These are phyloP conservation scores for Ceryle rudis DNA, from an alignment of 2,797 vertebrate species.

Conservation along the genomic window DNA sequence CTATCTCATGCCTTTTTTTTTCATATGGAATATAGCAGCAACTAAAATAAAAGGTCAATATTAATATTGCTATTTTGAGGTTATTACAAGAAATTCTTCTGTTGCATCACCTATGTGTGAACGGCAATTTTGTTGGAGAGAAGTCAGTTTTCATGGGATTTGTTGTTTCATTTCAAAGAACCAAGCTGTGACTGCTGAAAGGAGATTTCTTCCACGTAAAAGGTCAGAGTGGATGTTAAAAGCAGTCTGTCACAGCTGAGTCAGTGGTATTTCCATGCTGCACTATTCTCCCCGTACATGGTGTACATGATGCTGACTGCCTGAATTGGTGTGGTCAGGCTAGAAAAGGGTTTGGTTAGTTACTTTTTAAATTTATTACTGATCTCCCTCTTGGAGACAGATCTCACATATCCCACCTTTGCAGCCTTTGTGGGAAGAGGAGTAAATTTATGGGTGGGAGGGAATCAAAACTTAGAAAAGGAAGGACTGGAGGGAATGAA, in stretches of 20 bases:
- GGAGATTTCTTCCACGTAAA: background rate
- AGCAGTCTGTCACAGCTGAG: background rate
- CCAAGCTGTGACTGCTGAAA: background rate
- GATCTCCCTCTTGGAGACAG: background rate
- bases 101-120: background rate
- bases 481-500: background rate
- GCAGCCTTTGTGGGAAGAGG: background rate
- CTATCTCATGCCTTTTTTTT: background rate
- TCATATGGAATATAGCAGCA: background rate
- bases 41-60: background rate
- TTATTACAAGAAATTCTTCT: background rate
- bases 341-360: background rate
- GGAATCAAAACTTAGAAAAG: background rate
- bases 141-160: background rate
- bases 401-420: background rate
- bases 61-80: background rate
- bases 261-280: background rate
- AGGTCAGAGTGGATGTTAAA: background rate
- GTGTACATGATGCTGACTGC: background rate
- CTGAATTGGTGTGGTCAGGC: background rate
- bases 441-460: background rate
- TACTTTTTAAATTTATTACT: background rate
- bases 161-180: conserved; percentile 25
- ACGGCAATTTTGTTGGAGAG: background rate
- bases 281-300: background rate